Conservation (phyloP, 1,140 invertebrate genomes). For the Caenorhabditis brenneri region DNA sequence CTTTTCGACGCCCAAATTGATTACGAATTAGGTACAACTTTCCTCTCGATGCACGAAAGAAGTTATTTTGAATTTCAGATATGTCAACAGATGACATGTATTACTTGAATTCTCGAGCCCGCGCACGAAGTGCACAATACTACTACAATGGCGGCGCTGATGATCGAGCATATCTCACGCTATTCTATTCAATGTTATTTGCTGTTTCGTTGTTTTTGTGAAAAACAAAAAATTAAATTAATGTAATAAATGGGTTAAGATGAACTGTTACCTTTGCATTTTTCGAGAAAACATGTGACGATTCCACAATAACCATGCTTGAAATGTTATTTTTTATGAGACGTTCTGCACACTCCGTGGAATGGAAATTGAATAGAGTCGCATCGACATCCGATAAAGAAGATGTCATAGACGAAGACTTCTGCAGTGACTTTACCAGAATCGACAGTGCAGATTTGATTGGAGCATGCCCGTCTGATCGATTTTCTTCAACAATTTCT, state of each 20-base stretch:
- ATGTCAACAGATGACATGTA: conserved; percentile 32
- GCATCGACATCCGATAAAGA: conserved; percentile 2
- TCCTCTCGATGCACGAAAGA: neutral
- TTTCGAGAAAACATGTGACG: conserved; percentile 12
- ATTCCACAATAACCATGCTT: conserved; percentile 12
- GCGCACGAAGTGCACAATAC: conserved; percentile 22
- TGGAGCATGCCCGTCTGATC: neutral
- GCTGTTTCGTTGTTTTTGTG: neutral
- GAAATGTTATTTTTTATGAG: neutral
- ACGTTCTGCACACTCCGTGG: conserved; percentile 1
- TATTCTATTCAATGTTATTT: neutral
- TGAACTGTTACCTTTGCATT: neutral
- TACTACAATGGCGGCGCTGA: neutral
- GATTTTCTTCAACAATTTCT: neutral
- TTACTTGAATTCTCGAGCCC: neutral
- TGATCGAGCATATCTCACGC: neutral
- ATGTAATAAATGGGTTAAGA: neutral
- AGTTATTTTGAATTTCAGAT: neutral
- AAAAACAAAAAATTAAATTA: neutral
- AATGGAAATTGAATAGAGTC: conserved; percentile 14
- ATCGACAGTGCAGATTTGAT: neutral
- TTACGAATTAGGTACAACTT: conserved; percentile 4
- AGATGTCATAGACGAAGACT: neutral
- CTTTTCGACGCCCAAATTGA: conserved; percentile 21
- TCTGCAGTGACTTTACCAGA: neutral